Percentiles rank a stretch among this genome's conserved stretches.
These are phyloP conservation scores for Boloria euphrosyne DNA, from an alignment of 2,888 invertebrate species.

Conservation along the genomic window DNA sequence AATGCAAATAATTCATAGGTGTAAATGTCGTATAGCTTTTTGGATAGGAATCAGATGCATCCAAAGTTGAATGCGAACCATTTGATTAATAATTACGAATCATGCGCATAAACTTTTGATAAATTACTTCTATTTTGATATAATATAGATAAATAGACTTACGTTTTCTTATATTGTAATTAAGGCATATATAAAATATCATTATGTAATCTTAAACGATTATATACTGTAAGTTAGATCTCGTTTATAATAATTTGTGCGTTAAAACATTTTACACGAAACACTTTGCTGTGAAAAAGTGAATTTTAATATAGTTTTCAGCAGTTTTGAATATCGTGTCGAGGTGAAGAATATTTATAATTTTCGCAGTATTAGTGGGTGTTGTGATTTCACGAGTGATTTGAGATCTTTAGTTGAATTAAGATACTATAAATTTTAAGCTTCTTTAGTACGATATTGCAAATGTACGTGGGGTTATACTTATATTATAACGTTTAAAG, in stretches of 20 bases:
- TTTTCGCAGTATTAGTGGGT: constrained; percentile 29
- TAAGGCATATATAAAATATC: neutral
- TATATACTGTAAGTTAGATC: neutral
- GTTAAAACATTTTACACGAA: neutral
- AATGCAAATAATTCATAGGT: no score
- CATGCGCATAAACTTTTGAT: no score
- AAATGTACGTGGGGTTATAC: no score
- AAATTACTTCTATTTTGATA: no score
- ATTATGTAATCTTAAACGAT: neutral
- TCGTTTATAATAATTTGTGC: constrained; percentile 4
- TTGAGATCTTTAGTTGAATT: constrained; percentile 33
- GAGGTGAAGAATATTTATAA: constrained; percentile 31
- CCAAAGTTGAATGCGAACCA: no score
- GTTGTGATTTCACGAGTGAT: constrained; percentile 45
- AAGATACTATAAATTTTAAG: neutral
- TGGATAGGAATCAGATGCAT: no score
- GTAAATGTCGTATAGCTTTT: no score
- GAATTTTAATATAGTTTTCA: constrained; percentile 12
- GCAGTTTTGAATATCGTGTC: constrained; percentile 29
- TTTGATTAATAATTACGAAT: no score
- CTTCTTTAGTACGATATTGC: neutral
- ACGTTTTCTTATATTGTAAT: no score
- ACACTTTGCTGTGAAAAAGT: constrained; percentile 7
- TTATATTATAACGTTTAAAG: no score
- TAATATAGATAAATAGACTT: no score